phyloP scores from a whole-genome alignment of 2,888 invertebrate species.

The Gandaritis pyraliata region DNA sequence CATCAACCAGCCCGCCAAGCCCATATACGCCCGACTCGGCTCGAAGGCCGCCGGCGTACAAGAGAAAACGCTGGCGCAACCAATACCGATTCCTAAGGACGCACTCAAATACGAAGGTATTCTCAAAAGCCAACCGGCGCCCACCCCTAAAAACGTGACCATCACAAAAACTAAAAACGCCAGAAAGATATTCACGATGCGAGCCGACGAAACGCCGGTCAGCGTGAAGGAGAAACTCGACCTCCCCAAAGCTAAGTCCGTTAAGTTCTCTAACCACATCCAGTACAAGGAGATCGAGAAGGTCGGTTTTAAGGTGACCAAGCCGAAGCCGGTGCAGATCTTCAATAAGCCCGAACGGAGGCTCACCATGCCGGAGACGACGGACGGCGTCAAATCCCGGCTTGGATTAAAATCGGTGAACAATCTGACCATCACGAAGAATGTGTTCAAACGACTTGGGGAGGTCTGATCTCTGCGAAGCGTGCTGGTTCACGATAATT shows the following conservation, averaged over 20 bases:
- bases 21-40: conserved; percentile 72
- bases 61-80: conserved; percentile 15
- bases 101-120: conserved; percentile 80
- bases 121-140: conserved; percentile 57
- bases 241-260: conserved; percentile 68
- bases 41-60: conserved; percentile 52
- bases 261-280: conserved; percentile 74
- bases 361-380: conserved; percentile 68
- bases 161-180: conserved; percentile 64
- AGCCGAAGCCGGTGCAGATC: conserved; percentile 52
- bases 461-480: conserved; percentile 20
- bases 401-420: conserved; percentile 63
- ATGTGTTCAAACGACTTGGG: conserved; percentile 69
- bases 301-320: conserved; percentile 38
- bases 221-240: conserved; percentile 74
- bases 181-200: conserved; percentile 75
- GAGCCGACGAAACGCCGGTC: conserved; percentile 74
- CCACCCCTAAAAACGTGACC: conserved; percentile 56
- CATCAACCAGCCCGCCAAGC: conserved; percentile 55
- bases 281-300: conserved; percentile 77
- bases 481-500: conserved; percentile 4
- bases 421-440: conserved; percentile 68
- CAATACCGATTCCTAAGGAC: conserved; percentile 65
- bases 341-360: conserved; percentile 78
- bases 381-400: conserved; percentile 62